phyloP scores from a whole-genome alignment of 53 echinoderm and acorn worm genomes.

The Paracentrotus lividus region DNA sequence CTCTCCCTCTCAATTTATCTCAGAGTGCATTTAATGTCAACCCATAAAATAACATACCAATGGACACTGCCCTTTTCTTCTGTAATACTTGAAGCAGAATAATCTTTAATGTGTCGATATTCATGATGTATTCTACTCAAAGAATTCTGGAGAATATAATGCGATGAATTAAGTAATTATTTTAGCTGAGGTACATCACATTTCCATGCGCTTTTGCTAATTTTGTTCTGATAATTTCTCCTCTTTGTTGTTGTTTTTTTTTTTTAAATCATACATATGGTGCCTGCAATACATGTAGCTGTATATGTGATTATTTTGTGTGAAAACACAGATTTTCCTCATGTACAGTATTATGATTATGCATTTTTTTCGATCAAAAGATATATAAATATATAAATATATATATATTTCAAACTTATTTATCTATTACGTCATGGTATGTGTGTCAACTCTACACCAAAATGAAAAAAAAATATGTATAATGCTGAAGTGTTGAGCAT shows the following conservation, averaged over 20 bases:
- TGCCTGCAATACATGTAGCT: slow-evolving; percentile 65
- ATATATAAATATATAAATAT: slow-evolving; percentile 65
- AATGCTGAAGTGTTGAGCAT: neutral
- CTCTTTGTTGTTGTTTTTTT: too few relatives aligned
- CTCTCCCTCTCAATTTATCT: too few relatives aligned
- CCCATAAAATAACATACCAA: too few relatives aligned
- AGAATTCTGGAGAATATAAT: too few relatives aligned
- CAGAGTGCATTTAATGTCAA: too few relatives aligned
- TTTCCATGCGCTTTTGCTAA: slow-evolving; percentile 33
- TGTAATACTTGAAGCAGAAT: too few relatives aligned
- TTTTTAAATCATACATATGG: neutral
- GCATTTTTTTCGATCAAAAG: slow-evolving; percentile 63
- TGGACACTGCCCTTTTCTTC: too few relatives aligned
- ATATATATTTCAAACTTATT: slow-evolving; percentile 71
- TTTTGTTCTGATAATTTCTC: neutral
- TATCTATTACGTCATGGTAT: slow-evolving; percentile 58
- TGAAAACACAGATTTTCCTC: slow-evolving; percentile 2
- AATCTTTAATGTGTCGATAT: too few relatives aligned
- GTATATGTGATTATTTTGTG: slow-evolving; percentile 61
- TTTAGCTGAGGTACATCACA: neutral
- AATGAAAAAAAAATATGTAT: slow-evolving; percentile 17
- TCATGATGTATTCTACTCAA: too few relatives aligned
- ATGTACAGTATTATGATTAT: slow-evolving; percentile 68
- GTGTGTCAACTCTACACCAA: neutral
- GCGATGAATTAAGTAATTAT: neutral